Evolutionary conservation across 2,888 invertebrate species (phyloP).

Genomic region (Hecatera dysodea): DNA sequence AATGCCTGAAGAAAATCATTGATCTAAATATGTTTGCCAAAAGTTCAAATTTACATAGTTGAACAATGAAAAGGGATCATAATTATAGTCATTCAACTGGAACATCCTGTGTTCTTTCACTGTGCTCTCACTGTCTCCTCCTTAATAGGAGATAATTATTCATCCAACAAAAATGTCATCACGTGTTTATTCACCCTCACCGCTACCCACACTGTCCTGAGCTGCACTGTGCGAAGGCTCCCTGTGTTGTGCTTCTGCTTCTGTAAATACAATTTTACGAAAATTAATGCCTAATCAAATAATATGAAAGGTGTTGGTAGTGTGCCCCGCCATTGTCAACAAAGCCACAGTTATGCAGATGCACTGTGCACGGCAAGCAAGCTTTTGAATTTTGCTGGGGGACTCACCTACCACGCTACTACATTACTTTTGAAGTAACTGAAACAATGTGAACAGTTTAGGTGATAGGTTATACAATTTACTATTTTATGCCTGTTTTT

Average conservation of each 20-base stretch:
- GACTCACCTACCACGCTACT: slow-evolving; percentile 82
- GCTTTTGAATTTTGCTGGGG: slow-evolving; percentile 63
- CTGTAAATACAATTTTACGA: slow-evolving; percentile 74
- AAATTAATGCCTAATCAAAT: slow-evolving; percentile 16
- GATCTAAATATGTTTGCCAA: not conserved
- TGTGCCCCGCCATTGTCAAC: slow-evolving; percentile 38
- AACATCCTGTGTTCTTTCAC: slow-evolving; percentile 64
- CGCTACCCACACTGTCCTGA: slow-evolving; percentile 73
- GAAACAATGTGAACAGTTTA: slow-evolving; percentile 86
- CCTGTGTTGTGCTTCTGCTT: slow-evolving; percentile 81
- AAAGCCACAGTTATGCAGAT: slow-evolving; percentile 49
- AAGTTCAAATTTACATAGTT: slow-evolving; percentile 14
- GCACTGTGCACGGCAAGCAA: slow-evolving; percentile 65
- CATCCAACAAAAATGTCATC: slow-evolving; percentile 54
- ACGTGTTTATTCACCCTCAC: slow-evolving; percentile 68
- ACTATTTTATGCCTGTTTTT: not conserved
- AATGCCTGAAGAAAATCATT: slow-evolving; percentile 22
- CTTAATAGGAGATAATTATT: slow-evolving; percentile 62
- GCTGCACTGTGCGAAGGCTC: slow-evolving; percentile 87
- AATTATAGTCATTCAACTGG: slow-evolving; percentile 70
- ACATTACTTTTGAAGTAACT: slow-evolving; percentile 88
- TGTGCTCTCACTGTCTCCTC: slow-evolving; percentile 70
- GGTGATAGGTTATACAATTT: slow-evolving; percentile 33
- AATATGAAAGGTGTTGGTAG: slow-evolving; percentile 11
- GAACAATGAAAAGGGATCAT: slow-evolving; percentile 32